Base-by-base conservation (phyloP, 2,113 vertebrate species). In the Phainopepla nitens region DNA sequence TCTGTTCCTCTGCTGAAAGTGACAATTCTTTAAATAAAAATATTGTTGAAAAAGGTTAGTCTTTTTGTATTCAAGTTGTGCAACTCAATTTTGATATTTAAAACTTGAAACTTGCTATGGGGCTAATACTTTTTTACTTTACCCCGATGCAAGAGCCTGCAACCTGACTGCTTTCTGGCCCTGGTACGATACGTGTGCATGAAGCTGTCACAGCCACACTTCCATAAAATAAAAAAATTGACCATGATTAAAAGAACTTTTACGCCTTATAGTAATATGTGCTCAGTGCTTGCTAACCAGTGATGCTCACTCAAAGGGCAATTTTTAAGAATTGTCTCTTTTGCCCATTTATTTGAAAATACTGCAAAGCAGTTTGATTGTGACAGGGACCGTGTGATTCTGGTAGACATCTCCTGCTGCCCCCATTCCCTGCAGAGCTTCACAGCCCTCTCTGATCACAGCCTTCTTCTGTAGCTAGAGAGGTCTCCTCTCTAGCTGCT, bases 21-120 rank as follows among this genome's bases (percentile, higher is more conserved):
- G 91, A 94, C 72, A 91, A 91, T 94, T 91, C 83, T 94, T 92
- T 92, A 91, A 93, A 91, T 83, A 96, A 95, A 89, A 92, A 94
- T 75, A 94, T 89, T 91, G 69, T 92, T 76, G 77, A n/a, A 75
- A 95, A 95, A 97, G 83, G 83, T 95, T 96, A 91, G 95, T 94
- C 91, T 95, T 96, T 95, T 94, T 94, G 87, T 92, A 95, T 94
- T 96, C 87, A 87, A 78, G 49, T 64, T 90, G 47, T 84, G 69
- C 76, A 64, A 82, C 87, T 86, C 72, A 51, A 53, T 83, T 93
- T 87, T 91, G 20, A 29, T 77, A 45, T 82, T 96, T 94, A 25
- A 89, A 82, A 80, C n/a, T 77, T 84, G 72, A 73, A 87, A 73
- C 9, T 93, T 87, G 22, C 29, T 41, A 4, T 14, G 7, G 70